phyloP scores from a whole-genome alignment of 2,888 invertebrate genomes.

The Odontothrips loti region DNA sequence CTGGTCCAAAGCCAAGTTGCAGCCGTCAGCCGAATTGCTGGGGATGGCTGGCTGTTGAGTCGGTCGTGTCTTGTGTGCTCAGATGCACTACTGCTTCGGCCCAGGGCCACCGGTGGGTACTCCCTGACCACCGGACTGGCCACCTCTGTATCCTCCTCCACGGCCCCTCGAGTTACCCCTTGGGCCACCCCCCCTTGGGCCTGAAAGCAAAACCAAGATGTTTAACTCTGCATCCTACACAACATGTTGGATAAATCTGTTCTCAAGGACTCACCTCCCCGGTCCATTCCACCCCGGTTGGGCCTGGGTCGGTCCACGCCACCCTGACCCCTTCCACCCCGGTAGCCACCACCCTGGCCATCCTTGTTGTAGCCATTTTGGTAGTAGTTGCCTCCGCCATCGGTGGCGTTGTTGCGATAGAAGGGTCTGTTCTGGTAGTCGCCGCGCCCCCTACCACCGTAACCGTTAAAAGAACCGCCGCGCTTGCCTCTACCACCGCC shows the following conservation, averaged over 20 bases:
- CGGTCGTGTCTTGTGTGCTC: conserved; percentile 23
- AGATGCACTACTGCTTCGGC: conserved; percentile 10
- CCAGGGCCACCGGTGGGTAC: not conserved
- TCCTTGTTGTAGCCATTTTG: conserved; percentile 18
- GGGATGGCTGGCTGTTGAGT: not conserved
- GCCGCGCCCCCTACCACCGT: not conserved
- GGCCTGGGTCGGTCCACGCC: conserved; percentile 1
- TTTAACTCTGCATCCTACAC: not conserved
- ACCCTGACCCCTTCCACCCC: not conserved
- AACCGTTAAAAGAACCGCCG: not conserved
- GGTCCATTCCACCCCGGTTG: not conserved
- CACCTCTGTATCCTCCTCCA: not conserved
- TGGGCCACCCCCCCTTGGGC: not conserved
- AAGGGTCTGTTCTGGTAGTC: conserved; percentile 2
- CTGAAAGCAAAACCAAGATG: not conserved
- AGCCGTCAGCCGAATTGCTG: conserved; percentile 19
- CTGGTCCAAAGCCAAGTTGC: conserved; percentile 10
- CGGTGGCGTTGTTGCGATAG: not conserved
- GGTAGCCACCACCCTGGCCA: not conserved
- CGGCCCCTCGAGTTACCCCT: not conserved
- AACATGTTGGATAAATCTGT: not conserved
- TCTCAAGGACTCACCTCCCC: not conserved
- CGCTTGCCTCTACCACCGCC: not conserved
- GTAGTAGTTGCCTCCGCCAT: not conserved
- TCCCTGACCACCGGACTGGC: not conserved